Evolutionary conservation across 2,797 vertebrate genomes (phyloP).

Genomic region (Phalanger gymnotis): DNA sequence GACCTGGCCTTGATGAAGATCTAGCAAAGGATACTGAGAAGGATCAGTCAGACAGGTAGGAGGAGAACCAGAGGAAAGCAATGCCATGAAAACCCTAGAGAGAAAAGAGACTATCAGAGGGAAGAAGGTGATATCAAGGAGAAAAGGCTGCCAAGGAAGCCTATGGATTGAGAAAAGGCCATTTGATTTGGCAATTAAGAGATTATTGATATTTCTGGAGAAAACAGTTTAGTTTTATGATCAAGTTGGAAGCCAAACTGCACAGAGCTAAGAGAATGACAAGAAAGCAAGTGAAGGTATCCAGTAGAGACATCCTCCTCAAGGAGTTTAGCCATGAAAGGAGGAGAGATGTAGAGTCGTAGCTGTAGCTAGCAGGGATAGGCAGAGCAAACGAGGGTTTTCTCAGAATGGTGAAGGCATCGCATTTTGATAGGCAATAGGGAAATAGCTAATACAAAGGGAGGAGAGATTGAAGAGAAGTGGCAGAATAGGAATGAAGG

Average conservation of each 20-base stretch:
- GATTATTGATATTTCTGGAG: not conserved
- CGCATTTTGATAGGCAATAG: not conserved
- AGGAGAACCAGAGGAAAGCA: not conserved
- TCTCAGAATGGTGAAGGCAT: not conserved
- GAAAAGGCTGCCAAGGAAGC: not conserved
- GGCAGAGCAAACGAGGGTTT: not conserved
- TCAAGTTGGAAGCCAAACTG: not conserved
- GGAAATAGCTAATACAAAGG: not conserved
- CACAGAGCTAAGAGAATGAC: too few species aligned
- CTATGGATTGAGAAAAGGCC: not conserved
- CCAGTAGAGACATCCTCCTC: not conserved
- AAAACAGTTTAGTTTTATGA: not conserved
- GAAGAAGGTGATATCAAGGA: not conserved
- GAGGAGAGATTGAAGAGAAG: not conserved
- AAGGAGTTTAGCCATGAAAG: not conserved
- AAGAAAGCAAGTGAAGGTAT: not conserved
- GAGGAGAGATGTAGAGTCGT: not conserved
- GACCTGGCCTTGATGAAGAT: not conserved
- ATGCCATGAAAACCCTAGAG: not conserved
- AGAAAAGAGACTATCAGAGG: not conserved
- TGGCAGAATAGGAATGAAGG: not conserved
- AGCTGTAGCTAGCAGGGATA: not conserved
- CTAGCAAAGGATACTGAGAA: not conserved
- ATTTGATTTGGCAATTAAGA: not conserved
- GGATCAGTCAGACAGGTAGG: not conserved